phyloP scores from a whole-genome alignment of 2,113 vertebrate genomes.

The Phodopus roborovskii region DNA sequence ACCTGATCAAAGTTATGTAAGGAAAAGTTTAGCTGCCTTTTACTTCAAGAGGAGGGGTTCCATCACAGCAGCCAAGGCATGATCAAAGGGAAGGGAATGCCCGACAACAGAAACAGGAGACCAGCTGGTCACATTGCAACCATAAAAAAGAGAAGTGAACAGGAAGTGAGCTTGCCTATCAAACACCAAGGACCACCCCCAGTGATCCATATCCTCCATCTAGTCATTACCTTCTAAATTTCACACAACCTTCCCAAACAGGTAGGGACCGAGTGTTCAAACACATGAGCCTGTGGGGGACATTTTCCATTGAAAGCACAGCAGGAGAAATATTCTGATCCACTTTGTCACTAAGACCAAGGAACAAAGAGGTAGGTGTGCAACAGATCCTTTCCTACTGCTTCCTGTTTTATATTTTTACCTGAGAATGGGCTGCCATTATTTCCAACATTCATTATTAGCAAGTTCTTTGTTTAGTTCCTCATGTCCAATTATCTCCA shows the following conservation, averaged over 20 bases:
- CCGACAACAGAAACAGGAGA: not conserved
- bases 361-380: rapidly evolving
- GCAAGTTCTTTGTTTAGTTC: not conserved
- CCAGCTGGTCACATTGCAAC: no score
- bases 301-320: not conserved
- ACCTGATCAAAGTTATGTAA: no score
- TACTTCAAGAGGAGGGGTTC: not conserved
- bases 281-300: no score
- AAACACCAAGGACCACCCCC: not conserved
- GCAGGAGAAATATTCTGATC: no score
- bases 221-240: not conserved
- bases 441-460: not conserved
- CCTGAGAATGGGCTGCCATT: not conserved
- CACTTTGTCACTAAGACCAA: not conserved
- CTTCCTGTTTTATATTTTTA: not conserved
- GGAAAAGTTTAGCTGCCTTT: not conserved
- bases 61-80: not conserved
- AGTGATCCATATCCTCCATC: no score
- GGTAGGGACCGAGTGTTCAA: no score
- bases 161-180: not conserved
- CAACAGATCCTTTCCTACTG: not conserved
- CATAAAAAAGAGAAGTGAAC: not conserved
- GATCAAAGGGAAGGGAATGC: not conserved
- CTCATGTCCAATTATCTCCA: not conserved
- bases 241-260: not conserved